Evolutionary conservation across 2,113 vertebrate species (phyloP).

Genomic region (Axis porcinus): DNA sequence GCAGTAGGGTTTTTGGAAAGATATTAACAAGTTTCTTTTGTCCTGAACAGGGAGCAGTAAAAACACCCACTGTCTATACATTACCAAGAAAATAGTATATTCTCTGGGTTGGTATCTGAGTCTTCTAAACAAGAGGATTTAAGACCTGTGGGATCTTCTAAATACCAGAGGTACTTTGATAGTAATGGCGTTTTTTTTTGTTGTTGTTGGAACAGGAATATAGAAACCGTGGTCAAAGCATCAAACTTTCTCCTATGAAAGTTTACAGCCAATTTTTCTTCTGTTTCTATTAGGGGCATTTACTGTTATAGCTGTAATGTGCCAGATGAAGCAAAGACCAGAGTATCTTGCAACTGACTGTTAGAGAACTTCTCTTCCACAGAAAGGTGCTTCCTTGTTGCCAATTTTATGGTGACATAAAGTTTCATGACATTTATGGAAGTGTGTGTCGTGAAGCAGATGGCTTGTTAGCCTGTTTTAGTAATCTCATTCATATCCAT

Average conservation of each 20-base stretch:
- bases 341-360: constrained; percentile 1
- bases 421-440: constrained; percentile 73
- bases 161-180: not conserved
- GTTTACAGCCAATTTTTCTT: constrained; percentile 5
- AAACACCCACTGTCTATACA: not conserved
- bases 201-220: not conserved
- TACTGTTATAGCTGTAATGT: constrained; percentile 45
- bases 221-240: constrained; percentile 20
- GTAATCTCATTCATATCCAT: constrained; percentile 65
- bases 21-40: constrained; percentile 1
- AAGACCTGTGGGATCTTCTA: not conserved
- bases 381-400: constrained; percentile 44
- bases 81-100: not conserved
- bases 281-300: not conserved
- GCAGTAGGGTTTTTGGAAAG: not conserved
- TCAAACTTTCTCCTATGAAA: not conserved
- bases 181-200: not conserved
- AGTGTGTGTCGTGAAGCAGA: constrained; percentile 71
- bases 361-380: constrained; percentile 39
- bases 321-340: constrained; percentile 41
- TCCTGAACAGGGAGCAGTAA: not conserved
- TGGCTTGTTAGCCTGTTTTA: constrained; percentile 78
- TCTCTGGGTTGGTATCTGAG: not conserved
- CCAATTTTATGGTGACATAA: constrained; percentile 71
- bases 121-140: constrained; percentile 25